Evolutionary conservation across 1,140 invertebrate species (phyloP), one percentile per base, ranked within the genome.

Genomic region (Atopsyche davidsoni): DNA sequence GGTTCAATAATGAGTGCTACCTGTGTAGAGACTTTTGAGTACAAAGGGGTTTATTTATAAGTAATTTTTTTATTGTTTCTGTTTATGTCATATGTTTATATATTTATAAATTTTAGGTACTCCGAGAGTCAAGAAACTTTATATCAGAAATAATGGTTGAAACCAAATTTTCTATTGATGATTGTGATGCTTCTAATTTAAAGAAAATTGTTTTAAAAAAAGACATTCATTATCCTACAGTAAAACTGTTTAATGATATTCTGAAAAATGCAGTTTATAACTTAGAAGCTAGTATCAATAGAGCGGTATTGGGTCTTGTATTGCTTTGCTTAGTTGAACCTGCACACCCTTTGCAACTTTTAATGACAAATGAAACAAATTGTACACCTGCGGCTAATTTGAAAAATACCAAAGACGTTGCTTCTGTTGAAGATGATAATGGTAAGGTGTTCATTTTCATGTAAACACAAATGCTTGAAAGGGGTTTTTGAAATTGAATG

Each of bases 81-180:
- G n/a, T n/a, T n/a, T n/a, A n/a, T n/a, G n/a, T n/a, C n/a, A n/a
- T n/a, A n/a, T n/a, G n/a, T n/a, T n/a, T 36, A 36, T 36, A 9
- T 10, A 36, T 47, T 35, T 13, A 36, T 49, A 28, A 19, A n/a
- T 47, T 58, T 41, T 13, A 58, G 55, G 43, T 58, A 24, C 38
- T 58, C 14, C 25, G 55, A 32, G 55, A 58, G 24, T 46, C 55
- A 1, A 58, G 51, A 51, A 45, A 25, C 10, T 51, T 53, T 21
- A 47, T 58, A 11, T 13, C 11, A 3, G 55, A 58, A 44, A 50
- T 58, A 16, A 22, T 53, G 3, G 4, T 22, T 6, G 42, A 43
- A 18, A 16, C 51, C 22, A 39, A 51, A 13, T 36, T 58, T 38
- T 25, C 43, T 2, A 38, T 57, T 16, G 36, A 34, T 14, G 44